Percentiles rank a stretch among this genome's conserved stretches.
These are phyloP conservation scores for Ceratoteleas bidentatus DNA, from an alignment of 1,140 invertebrate genomes.

Conservation along the genomic window DNA sequence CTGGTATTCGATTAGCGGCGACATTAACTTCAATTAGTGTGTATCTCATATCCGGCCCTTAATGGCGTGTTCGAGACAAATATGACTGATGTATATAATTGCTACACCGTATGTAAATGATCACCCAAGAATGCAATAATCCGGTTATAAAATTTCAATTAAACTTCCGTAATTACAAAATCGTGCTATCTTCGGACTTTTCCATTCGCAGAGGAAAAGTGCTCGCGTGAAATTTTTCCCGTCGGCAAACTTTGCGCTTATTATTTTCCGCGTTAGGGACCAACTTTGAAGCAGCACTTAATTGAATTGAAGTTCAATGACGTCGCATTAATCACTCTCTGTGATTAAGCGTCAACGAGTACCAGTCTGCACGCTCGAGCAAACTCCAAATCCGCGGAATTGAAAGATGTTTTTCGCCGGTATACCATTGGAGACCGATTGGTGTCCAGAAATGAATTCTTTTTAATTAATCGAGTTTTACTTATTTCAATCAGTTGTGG, in stretches of 20 bases:
- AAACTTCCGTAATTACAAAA: not conserved
- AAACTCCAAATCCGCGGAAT: slow-evolving; percentile 1
- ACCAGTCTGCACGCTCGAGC: not conserved
- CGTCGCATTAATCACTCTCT: slow-evolving; percentile 12
- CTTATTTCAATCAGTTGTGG: too few relatives aligned
- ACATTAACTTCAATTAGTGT: slow-evolving; percentile 54
- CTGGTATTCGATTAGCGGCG: slow-evolving; percentile 10
- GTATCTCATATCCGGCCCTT: slow-evolving; percentile 60
- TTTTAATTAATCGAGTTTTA: too few relatives aligned
- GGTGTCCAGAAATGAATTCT: too few relatives aligned
- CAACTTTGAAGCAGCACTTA: slow-evolving; percentile 23
- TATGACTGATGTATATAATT: slow-evolving; percentile 25
- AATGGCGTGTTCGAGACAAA: slow-evolving; percentile 41
- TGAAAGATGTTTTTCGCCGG: slow-evolving; percentile 18
- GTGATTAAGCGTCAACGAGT: slow-evolving; percentile 13
- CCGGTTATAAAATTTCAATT: not conserved
- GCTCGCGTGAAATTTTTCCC: slow-evolving; percentile 10
- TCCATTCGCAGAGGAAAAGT: not conserved
- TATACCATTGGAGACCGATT: too few relatives aligned
- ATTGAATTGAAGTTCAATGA: slow-evolving; percentile 18
- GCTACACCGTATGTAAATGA: slow-evolving; percentile 13
- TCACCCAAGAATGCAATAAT: slow-evolving; percentile 10
- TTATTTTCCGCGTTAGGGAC: not conserved
- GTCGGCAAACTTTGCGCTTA: slow-evolving; percentile 9
- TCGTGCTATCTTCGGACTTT: not conserved